phyloP scores from a whole-genome alignment of 2,113 vertebrate species.

The Hypanus sabinus region DNA sequence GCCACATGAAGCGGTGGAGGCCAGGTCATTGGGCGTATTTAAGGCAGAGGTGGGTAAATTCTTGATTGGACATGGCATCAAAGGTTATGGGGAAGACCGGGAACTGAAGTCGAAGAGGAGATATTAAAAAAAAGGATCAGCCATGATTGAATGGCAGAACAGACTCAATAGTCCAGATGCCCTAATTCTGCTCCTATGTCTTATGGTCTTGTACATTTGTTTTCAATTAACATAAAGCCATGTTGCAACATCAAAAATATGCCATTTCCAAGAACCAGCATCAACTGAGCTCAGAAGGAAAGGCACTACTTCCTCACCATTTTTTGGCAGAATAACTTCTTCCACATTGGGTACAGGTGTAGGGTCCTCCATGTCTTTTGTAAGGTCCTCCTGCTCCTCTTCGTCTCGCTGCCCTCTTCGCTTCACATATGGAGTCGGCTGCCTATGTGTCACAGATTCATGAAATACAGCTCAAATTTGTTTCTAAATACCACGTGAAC shows the following conservation, averaged over 20 bases:
- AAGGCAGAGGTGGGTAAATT: too few species aligned
- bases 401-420: slow-evolving; percentile 84
- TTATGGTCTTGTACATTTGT: too few species aligned
- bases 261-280: not conserved
- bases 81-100: too few species aligned
- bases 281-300: not conserved
- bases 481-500: not conserved
- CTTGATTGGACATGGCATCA: too few species aligned
- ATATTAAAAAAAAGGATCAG: too few species aligned
- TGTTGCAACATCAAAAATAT: not conserved
- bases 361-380: slow-evolving; percentile 93
- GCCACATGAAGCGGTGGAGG: too few species aligned
- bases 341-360: slow-evolving; percentile 88
- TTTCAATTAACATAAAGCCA: not conserved
- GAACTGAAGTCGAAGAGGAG: too few species aligned
- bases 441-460: slow-evolving; percentile 54
- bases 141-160: too few species aligned
- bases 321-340: slow-evolving; percentile 86
- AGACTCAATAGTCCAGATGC: too few species aligned
- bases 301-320: slow-evolving; percentile 57
- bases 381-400: slow-evolving; percentile 83
- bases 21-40: too few species aligned
- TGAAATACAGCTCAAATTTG: not conserved
- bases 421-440: slow-evolving; percentile 76
- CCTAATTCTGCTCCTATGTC: too few species aligned